Evolutionary conservation across 2,888 invertebrate genomes (phyloP), one percentile per base, ranked within the genome.

Genomic region (Drosophila monieri): DNA sequence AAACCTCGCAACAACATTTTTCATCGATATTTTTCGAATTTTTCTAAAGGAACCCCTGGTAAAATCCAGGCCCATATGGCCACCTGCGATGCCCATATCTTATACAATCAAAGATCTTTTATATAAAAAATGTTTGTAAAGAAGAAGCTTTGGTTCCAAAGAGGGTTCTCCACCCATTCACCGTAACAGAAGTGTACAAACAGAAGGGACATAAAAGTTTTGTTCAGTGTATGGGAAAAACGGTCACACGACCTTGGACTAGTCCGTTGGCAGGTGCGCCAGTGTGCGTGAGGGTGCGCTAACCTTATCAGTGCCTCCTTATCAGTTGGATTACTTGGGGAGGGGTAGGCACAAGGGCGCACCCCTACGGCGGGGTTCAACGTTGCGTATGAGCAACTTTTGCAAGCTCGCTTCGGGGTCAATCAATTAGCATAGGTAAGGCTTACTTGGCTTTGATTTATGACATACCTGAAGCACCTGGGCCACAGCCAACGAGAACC

Each of bases 391-490:
- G 71, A 55, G 55, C 53, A 66, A 61, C 49, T 44, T 47, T 52
- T 27, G 53, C 53, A 57, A 46, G 2, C 48, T 43, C 39, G 37
- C 9, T 21, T 48, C 23, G 35, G 52, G 77, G 59, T 68, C 60
- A 75, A 65, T 73, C 53, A 74, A 74, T 69, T 74, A 58, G 52
- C 61, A 64, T 51, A 59, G 12, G 52, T 23, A 25, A 10, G 46
- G 62, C 15, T 68, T 53, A 68, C 15, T 21, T 1, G 12, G 6
- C 9, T 41, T 35, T 67, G 56, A 65, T 59, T 59, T 59, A 73
- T 65, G 51, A 51, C 57, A n/a, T 62, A 80, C 80, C 86, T 76
- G 67, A 52, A 55, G 30, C 70, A 55, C 51, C 67, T 37, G 39
- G 23, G 30, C 52, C 49, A 18, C 60, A 59, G 43, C 27, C 51